Percentiles rank a stretch among this genome's conserved stretches.
These are phyloP conservation scores for Ceratosolen solmsi DNA, from an alignment of 1,140 invertebrate genomes.

Conservation along the genomic window DNA sequence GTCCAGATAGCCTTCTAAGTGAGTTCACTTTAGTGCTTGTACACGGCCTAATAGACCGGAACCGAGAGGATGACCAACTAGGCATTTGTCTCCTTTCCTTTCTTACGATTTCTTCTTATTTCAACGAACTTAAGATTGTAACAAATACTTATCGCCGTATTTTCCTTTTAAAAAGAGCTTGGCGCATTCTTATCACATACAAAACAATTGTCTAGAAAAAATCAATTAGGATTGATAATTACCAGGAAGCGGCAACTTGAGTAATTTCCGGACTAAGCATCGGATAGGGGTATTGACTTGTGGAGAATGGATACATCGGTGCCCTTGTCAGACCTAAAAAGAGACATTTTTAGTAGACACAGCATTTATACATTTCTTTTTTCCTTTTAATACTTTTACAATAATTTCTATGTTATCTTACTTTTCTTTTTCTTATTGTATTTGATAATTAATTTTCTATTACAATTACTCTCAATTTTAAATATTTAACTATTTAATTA, in stretches of 20 bases:
- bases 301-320: constrained; percentile 90
- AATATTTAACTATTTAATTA: too few species aligned
- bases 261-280: constrained; percentile 96
- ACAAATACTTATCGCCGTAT: neutral
- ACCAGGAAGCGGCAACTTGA: constrained; percentile 94
- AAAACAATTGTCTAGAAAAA: neutral
- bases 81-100: constrained; percentile 53
- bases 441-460: neutral
- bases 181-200: neutral
- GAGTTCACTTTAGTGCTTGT: constrained; percentile 64
- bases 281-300: constrained; percentile 93
- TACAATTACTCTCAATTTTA: too few species aligned
- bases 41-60: constrained; percentile 71
- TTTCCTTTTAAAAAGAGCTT: neutral
- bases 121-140: neutral
- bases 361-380: neutral
- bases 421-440: neutral
- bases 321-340: constrained; percentile 89
- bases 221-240: constrained; percentile 71
- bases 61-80: constrained; percentile 67
- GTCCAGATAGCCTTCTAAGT: constrained; percentile 57
- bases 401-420: too few species aligned
- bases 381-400: neutral
- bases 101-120: too few species aligned
- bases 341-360: neutral